phyloP scores from a whole-genome alignment of 1,140 invertebrate species.

The Olivierus martensii region DNA sequence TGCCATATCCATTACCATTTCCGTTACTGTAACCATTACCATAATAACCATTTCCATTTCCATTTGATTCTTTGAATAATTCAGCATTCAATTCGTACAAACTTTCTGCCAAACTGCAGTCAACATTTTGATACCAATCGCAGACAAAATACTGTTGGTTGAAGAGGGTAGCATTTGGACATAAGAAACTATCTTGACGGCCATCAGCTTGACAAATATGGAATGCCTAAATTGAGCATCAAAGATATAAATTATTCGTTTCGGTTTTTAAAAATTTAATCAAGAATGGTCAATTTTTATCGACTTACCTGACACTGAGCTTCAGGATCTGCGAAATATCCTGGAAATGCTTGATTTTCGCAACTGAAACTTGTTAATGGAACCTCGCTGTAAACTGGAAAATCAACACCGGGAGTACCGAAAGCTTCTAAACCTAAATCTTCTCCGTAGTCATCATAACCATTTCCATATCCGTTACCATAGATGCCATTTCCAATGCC shows the following conservation, averaged over 20 bases:
- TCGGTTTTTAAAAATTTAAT: neutral
- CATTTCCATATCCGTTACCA: neutral
- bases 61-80: slow-evolving; percentile 17
- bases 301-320: slow-evolving; percentile 28
- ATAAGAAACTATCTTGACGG: slow-evolving; percentile 28
- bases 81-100: slow-evolving; percentile 38
- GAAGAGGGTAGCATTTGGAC: slow-evolving; percentile 34
- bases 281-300: neutral
- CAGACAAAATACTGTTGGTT: slow-evolving; percentile 33
- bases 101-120: slow-evolving; percentile 44
- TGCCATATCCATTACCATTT: slow-evolving; percentile 1
- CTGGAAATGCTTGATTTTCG: slow-evolving; percentile 21
- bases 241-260: neutral
- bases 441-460: neutral
- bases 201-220: slow-evolving; percentile 30
- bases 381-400: slow-evolving; percentile 27
- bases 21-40: slow-evolving; percentile 13
- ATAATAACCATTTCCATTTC: slow-evolving; percentile 23
- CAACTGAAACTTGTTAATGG: slow-evolving; percentile 28
- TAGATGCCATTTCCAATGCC: no score
- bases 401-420: slow-evolving; percentile 34
- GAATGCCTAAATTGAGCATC: slow-evolving; percentile 19
- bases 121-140: slow-evolving; percentile 79
- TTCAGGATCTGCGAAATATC: slow-evolving; percentile 29
- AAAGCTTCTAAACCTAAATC: neutral